Conservation (phyloP, 2,113 vertebrate genomes). For the Centrocercus urophasianus region DNA sequence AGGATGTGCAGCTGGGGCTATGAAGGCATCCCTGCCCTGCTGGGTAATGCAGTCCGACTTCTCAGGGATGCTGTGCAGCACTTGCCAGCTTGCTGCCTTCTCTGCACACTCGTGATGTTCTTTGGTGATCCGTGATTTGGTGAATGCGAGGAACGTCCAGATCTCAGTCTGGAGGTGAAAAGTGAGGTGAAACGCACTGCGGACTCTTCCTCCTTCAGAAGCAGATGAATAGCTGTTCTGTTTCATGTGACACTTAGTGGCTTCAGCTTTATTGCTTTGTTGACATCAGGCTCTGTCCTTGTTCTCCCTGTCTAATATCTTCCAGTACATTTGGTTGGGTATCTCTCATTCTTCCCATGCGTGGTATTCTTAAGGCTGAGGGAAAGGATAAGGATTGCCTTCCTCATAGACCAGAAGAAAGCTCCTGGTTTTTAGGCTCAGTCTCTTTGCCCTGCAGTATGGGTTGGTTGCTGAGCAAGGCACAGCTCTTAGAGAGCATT, state of each 20-base stretch:
- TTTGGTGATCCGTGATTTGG: neutral
- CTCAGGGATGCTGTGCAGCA: neutral
- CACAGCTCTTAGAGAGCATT: neutral
- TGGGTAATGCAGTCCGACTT: neutral
- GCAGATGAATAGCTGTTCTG: neutral
- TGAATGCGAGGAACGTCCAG: neutral
- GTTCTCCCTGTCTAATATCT: neutral
- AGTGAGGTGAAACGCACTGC: neutral
- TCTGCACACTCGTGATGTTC: accelerated
- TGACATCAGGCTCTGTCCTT: neutral
- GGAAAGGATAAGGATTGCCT: neutral
- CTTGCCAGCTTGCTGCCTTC: neutral
- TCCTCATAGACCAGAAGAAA: neutral
- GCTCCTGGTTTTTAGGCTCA: neutral
- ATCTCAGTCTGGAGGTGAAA: neutral
- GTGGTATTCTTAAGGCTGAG: neutral
- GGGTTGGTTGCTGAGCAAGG: neutral
- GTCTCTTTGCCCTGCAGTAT: neutral
- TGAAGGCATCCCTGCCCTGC: neutral
- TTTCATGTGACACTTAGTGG: neutral
- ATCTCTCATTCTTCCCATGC: neutral
- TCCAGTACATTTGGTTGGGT: neutral
- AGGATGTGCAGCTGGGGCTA: neutral
- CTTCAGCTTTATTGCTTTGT: neutral
- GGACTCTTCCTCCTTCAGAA: neutral